Evolutionary conservation across 2,113 vertebrate genomes (phyloP).

Genomic region (Vicugna pacos): DNA sequence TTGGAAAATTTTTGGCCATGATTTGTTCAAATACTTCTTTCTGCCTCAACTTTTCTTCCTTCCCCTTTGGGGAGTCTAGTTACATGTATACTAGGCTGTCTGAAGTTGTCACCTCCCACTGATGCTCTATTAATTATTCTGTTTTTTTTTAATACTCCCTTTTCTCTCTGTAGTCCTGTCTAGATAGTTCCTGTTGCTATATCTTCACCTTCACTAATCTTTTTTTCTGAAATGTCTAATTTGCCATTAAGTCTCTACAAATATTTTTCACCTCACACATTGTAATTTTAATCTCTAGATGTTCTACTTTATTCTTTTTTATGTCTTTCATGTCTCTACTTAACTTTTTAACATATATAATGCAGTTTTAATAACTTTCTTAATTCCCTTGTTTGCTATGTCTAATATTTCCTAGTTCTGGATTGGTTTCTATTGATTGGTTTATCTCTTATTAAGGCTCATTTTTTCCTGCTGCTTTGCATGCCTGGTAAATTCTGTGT

Average conservation of each 20-base stretch:
- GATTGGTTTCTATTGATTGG: not conserved
- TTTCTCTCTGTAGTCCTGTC: not conserved
- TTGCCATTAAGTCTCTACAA: not conserved
- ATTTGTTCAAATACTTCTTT: slow-evolving; percentile 8
- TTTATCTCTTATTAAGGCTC: not conserved
- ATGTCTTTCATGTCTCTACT: not conserved
- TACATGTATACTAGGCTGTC: not conserved
- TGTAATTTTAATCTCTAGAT: not conserved
- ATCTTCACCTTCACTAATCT: not conserved
- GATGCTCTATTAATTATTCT: not conserved
- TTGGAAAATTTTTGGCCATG: not conserved
- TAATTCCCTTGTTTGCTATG: not conserved
- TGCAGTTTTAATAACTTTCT: not conserved
- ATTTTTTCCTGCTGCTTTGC: not conserved
- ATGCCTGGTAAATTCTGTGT: not conserved
- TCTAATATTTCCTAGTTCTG: not conserved
- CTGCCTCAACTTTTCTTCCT: not conserved
- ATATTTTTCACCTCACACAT: not conserved
- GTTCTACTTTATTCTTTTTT: not conserved
- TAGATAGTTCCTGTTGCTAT: not conserved
- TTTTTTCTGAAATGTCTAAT: slow-evolving; percentile 23
- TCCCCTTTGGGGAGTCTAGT: not conserved
- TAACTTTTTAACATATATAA: slow-evolving; percentile 9
- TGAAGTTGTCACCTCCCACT: not conserved
- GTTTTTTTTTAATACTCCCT: not conserved